These are phyloP conservation scores for Rhinella marina DNA, from an alignment of 2,797 vertebrate genomes.

Conservation along the genomic window DNA sequence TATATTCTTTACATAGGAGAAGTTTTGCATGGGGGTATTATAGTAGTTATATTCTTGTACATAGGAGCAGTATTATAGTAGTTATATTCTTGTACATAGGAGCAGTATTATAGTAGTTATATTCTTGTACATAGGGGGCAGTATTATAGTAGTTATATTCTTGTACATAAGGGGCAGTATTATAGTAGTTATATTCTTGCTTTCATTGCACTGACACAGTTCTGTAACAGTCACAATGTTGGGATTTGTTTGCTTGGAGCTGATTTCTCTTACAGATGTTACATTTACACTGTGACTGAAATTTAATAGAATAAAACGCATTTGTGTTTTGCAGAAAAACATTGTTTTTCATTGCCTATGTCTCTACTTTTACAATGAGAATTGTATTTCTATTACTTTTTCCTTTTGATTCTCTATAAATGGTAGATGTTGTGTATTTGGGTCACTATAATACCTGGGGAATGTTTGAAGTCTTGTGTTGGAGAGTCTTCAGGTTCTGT, in stretches of 20 bases:
- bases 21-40: too few species aligned
- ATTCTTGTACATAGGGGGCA: background rate
- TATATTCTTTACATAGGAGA: background rate
- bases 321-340: too few species aligned
- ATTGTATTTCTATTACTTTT: background rate
- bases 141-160: too few species aligned
- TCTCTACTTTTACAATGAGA: background rate
- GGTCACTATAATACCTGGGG: background rate
- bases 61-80: background rate
- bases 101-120: slow-evolving; percentile 10
- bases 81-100: background rate
- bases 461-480: background rate
- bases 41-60: background rate
- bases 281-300: too few species aligned
- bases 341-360: background rate
- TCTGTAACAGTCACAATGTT: too few species aligned
- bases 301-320: too few species aligned
- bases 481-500: background rate
- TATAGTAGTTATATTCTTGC: background rate
- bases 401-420: background rate
- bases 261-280: too few species aligned
- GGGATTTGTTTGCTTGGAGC: too few species aligned
- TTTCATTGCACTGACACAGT: too few species aligned
- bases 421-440: too few species aligned
- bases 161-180: background rate